Conservation (phyloP, 2,888 invertebrate species). For the Agriopis aurantiaria region DNA sequence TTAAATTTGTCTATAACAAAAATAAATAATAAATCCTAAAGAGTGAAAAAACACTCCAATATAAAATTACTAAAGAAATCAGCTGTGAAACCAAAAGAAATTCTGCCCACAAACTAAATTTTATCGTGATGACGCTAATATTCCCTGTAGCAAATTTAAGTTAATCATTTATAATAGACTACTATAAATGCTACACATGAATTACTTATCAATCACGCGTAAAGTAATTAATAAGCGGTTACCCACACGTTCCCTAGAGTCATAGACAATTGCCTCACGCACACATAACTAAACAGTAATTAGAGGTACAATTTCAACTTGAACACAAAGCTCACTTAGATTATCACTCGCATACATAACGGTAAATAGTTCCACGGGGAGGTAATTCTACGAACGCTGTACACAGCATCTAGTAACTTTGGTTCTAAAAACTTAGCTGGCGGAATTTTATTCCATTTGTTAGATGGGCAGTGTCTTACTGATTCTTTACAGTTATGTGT, state of each 20-base stretch:
- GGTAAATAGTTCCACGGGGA: constrained; percentile 11
- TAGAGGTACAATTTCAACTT: constrained; percentile 28
- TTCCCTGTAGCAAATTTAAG: too few species aligned
- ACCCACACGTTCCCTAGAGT: constrained; percentile 1
- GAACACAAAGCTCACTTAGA: constrained; percentile 14
- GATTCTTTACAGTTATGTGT: too few species aligned
- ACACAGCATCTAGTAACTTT: constrained; percentile 6
- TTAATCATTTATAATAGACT: not conserved
- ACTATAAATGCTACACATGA: not conserved
- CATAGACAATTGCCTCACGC: constrained; percentile 20
- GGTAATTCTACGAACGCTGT: not conserved
- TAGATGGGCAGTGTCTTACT: not conserved
- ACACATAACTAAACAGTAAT: constrained; percentile 23
- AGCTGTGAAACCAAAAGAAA: too few species aligned
- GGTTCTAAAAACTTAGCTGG: not conserved
- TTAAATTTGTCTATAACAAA: too few species aligned
- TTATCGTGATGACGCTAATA: too few species aligned
- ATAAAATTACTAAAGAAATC: too few species aligned
- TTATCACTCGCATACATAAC: constrained; percentile 12
- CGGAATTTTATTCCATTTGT: not conserved
- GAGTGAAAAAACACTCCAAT: too few species aligned
- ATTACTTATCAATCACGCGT: constrained; percentile 19
- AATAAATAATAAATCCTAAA: too few species aligned
- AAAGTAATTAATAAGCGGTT: constrained; percentile 20
- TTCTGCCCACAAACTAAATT: too few species aligned